Evolutionary conservation across 2,113 vertebrate genomes (phyloP), one percentile per base, ranked within the genome.

Genomic region (Saguinus midas): DNA sequence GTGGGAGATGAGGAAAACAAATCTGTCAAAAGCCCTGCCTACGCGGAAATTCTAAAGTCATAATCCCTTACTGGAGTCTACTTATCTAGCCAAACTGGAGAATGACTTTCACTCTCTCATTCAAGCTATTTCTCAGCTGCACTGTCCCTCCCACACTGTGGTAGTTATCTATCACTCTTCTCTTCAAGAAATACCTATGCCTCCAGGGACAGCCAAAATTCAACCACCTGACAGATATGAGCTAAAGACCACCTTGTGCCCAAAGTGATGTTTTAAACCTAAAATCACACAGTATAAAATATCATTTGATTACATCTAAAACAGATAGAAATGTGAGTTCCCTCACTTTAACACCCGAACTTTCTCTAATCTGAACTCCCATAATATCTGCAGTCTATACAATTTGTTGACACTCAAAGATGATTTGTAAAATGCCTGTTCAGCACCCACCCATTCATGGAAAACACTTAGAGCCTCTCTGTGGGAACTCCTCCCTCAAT

Each of bases 61-160:
- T 57, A 97, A 87, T 91, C 40, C 76, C 45, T 88, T 20, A 83
- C 72, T 90, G 76, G 68, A 90, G 93, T 82, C 70, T n/a, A 91
- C 37, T 18, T 43, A 58, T 68, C 37, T 70, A 58, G 55, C 8
- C 14, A 35, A 70, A 89, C 5, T 64, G n/a, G 10, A 93, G 48
- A 75, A 91, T 78, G 27, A 14, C 43, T 58, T 76, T 72, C 52
- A 61, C 55, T 87, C 76, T 72, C 85, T 17, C 32, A 79, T 43
- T 78, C 8, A 78, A 90, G 27, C 43, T 90, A 76, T 57, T 37
- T 93, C 43, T 81, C 75, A 75, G 25, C 68, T 50, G 21, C 50
- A 82, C 0, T 64, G 57, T 55, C 45, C 45, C 12, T 94, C 66
- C 79, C n/a, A 70, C 43, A 6, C 50, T n/a, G 81, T 58, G 78